Evolutionary conservation across 2,113 vertebrate species (phyloP).

Genomic region (Mohoua ochrocephala): DNA sequence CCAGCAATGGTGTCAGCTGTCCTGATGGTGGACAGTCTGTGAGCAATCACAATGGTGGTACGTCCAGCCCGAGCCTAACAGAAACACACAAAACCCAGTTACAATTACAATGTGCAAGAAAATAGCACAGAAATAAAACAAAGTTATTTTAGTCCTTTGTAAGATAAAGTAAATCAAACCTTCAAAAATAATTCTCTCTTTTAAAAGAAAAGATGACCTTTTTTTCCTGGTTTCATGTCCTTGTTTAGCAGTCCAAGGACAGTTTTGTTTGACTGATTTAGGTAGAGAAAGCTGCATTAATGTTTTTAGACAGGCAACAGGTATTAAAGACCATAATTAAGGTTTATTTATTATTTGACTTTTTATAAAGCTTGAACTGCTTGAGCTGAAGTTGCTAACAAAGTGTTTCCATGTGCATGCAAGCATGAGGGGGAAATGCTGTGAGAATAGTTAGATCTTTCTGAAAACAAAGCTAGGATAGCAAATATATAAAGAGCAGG

Average conservation of each 20-base stretch:
- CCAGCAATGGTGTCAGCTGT: constrained; percentile 76
- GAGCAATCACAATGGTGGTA: constrained; percentile 80
- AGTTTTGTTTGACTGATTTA: background rate
- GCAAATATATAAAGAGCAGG: background rate
- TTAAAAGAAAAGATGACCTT: background rate
- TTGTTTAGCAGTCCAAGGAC: background rate
- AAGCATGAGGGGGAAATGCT: background rate
- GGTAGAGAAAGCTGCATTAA: background rate
- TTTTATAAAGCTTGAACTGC: background rate
- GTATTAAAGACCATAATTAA: background rate
- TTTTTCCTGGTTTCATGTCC: background rate
- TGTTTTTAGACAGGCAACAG: background rate
- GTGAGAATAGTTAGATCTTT: background rate
- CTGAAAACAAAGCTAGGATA: background rate
- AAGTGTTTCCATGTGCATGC: background rate
- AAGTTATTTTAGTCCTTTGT: background rate
- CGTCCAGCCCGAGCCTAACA: constrained; percentile 73
- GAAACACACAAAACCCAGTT: background rate
- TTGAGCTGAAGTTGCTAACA: background rate
- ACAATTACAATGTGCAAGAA: background rate
- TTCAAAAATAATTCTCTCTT: background rate
- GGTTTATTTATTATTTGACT: background rate
- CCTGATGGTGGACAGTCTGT: constrained; percentile 75
- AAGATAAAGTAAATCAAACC: background rate
- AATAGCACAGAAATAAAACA: background rate